These are phyloP conservation scores for Chionis minor DNA, from an alignment of 2,113 vertebrate species.

Conservation along the genomic window DNA sequence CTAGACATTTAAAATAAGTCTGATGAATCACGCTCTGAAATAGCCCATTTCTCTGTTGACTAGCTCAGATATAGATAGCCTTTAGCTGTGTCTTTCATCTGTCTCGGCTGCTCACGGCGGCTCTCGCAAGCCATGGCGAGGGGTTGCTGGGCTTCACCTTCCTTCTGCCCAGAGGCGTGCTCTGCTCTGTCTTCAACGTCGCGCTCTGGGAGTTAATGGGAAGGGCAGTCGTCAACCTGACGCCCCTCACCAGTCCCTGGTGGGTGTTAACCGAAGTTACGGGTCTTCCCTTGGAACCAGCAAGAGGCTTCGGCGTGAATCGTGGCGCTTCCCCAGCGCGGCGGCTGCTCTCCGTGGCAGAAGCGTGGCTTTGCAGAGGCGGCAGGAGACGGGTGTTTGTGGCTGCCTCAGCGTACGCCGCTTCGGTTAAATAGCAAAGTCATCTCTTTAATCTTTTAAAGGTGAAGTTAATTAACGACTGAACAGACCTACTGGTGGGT, in stretches of 20 bases:
- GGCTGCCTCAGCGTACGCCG: rapidly evolving
- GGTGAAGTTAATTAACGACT: not conserved
- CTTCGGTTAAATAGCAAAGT: not conserved
- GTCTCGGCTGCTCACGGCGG: not conserved
- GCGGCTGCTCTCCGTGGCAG: rapidly evolving
- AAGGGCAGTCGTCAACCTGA: not conserved
- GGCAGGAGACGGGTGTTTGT: rapidly evolving
- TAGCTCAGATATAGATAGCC: not conserved
- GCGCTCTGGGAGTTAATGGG: not conserved
- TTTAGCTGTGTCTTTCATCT: not conserved
- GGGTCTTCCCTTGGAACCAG: not conserved
- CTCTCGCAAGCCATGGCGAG: not conserved
- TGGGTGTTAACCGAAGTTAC: not conserved
- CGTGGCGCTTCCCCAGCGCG: rapidly evolving
- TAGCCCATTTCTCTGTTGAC: not conserved
- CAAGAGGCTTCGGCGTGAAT: not conserved
- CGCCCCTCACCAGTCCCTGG: rapidly evolving
- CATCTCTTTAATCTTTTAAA: not conserved
- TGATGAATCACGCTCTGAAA: slow-evolving; percentile 2
- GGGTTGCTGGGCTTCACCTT: not conserved
- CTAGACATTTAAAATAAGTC: not conserved
- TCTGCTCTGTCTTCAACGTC: not conserved
- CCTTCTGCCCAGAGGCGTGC: not conserved
- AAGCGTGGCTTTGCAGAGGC: rapidly evolving
- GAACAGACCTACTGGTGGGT: not conserved